Base-by-base conservation (phyloP, 2,113 vertebrate species). In the Trichechus manatus region DNA sequence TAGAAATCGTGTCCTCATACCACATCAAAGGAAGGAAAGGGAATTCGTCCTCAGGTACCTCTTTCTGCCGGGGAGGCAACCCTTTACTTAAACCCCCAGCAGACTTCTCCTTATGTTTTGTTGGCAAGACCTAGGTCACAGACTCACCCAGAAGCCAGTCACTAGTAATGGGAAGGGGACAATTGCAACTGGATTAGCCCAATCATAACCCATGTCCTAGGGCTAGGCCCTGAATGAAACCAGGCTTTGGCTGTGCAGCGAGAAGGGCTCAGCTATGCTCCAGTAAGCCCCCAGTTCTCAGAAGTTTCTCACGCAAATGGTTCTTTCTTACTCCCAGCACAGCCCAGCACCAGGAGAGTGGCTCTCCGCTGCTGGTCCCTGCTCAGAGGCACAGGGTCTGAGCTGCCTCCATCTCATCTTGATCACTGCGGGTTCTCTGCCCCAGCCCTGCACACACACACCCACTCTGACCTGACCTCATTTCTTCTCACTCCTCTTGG, bases 21-120 rank as follows among this genome's bases (percentile, higher is more conserved):
- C 56, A 19, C 4, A 4, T 31, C 70, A 1, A 2, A 36, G 66
- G 11, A 14, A 19, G n/a, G 53, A 29, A 9, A 25, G 6, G 42
- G 47, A 2, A 7, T 25, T 8, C 0, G 42, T 31, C 53, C 3
- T 0, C 0, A 0, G 4, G 4, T 33, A 25, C 10, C 10, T 44
- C 56, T 33, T 70, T 75, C 23, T 50, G 44, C 0, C 1, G 10
- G 36, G 70, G 36, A 33, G 36, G 23, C 15, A 36, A 3, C 1
- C 3, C 29, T 64, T 50, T 59, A 14, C 20, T 56, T 36, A 81
- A 59, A 53, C 1, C 9, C 19, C 59, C 31, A 25, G 31, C 22
- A 27, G 64, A 77, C 23, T 11, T 87, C 47, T 47, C 11, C 53
- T 84, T 10, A 6, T 22, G 9, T 42, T 61, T 25, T 3, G 5